A percentile compares a stretch with the other conserved stretches of the same genome.
phyloP scores from a whole-genome alignment of 2,888 invertebrate species.

The Lasioglossum figueresi region DNA sequence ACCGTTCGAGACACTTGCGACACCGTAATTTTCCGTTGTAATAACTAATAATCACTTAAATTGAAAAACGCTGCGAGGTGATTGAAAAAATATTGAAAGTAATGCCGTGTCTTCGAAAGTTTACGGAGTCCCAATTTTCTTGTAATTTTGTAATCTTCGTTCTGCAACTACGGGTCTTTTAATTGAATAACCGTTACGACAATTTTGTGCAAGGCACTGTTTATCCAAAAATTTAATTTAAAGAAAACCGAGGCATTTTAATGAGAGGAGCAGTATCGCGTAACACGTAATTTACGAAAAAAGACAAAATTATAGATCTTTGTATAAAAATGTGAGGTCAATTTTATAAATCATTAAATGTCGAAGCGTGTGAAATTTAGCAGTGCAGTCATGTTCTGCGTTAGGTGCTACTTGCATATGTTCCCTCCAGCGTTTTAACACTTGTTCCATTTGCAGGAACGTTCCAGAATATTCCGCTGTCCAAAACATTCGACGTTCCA shows the following conservation, averaged over 20 bases:
- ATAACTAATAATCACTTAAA: neutral
- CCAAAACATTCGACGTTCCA: too few species aligned
- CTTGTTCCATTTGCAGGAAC: too few species aligned
- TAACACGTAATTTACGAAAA: too few species aligned
- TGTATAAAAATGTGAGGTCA: too few species aligned
- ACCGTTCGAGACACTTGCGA: neutral
- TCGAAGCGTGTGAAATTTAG: neutral
- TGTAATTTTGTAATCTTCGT: neutral
- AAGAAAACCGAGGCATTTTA: neutral
- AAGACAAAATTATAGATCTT: too few species aligned
- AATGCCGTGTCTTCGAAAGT: neutral
- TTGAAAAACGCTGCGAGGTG: neutral
- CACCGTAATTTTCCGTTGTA: constrained; percentile 1
- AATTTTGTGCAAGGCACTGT: neutral
- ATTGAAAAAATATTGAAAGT: neutral
- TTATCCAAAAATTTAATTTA: neutral
- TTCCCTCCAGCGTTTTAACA: too few species aligned
- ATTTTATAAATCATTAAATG: too few species aligned
- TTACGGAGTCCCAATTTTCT: neutral
- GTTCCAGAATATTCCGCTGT: too few species aligned
- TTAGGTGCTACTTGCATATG: too few species aligned
- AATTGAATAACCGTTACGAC: neutral
- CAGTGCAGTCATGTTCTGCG: neutral
- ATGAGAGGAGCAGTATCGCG: neutral
- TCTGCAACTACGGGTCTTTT: neutral